phyloP scores from a whole-genome alignment of 2,797 vertebrate species.

The Silurus lanzhouensis region DNA sequence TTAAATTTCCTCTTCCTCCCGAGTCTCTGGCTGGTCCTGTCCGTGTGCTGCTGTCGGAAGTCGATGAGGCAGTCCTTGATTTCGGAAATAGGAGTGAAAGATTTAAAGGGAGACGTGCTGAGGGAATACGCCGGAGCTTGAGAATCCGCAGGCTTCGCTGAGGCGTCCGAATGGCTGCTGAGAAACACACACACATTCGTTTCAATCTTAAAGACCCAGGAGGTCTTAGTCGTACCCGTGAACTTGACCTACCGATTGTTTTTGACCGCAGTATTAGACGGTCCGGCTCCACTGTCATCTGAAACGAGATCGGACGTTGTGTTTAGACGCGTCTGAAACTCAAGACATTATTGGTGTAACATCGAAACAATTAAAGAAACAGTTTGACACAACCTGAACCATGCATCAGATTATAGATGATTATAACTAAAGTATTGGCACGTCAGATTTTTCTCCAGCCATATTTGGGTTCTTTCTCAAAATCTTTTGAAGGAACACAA shows the following conservation, averaged over 20 bases:
- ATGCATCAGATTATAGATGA: not conserved
- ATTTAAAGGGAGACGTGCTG: constrained; percentile 72
- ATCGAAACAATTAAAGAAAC: not conserved
- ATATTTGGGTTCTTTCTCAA: too few species aligned
- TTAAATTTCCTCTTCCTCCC: constrained; percentile 60
- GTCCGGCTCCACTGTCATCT: constrained; percentile 47
- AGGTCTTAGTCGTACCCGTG: too few species aligned
- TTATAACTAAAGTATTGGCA: too few species aligned
- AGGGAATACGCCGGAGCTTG: constrained; percentile 45
- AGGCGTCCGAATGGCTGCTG: constrained; percentile 40
- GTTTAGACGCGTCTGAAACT: not conserved
- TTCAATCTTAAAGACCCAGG: not conserved
- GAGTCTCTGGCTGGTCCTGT: constrained; percentile 61
- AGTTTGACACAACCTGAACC: not conserved
- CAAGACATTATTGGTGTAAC: not conserved
- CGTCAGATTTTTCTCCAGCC: too few species aligned
- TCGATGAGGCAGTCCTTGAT: constrained; percentile 76
- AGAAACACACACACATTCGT: not conserved
- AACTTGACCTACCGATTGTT: constrained; percentile 50
- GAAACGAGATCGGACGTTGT: not conserved
- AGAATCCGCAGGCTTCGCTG: constrained; percentile 15
- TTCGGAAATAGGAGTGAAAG: constrained; percentile 78
- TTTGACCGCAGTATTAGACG: constrained; percentile 45
- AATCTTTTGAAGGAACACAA: too few species aligned
- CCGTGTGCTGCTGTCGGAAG: constrained; percentile 68